Percentiles rank a stretch among this genome's conserved stretches.
Evolutionary conservation across 2,888 invertebrate species (phyloP).

Genomic region (Rosalia funebris): DNA sequence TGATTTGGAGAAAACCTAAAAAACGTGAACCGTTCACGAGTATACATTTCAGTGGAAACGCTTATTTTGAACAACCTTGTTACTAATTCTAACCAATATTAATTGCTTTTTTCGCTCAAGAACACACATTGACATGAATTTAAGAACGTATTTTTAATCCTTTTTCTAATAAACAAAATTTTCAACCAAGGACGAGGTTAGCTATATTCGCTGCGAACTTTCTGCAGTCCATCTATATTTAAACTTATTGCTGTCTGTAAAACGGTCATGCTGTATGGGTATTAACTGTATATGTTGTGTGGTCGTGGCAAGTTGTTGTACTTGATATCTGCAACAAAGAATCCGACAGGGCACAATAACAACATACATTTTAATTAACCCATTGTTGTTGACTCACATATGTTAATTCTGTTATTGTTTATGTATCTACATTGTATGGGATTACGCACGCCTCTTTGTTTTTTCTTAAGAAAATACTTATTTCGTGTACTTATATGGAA

Average conservation of each 20-base stretch:
- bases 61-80: constrained; percentile 6
- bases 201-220: constrained; percentile 7
- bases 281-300: background rate
- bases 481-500: too few relatives aligned
- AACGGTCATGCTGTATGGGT: too few relatives aligned
- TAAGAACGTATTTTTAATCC: constrained; percentile 3
- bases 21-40: too few relatives aligned
- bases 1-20: too few relatives aligned
- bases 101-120: constrained; percentile 6
- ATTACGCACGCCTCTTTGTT: background rate
- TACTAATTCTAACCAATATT: background rate
- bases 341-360: background rate
- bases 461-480: background rate
- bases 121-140: constrained; percentile 7
- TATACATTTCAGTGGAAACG: background rate
- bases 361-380: constrained; percentile 9
- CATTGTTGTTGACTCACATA: constrained; percentile 13
- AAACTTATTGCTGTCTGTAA: too few relatives aligned
- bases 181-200: constrained; percentile 11
- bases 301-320: background rate
- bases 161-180: constrained; percentile 15
- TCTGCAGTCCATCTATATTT: too few relatives aligned
- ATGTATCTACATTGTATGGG: background rate
- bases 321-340: background rate
- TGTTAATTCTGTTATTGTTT: constrained; percentile 18